A percentile compares a stretch with the other conserved stretches of the same genome.
Conservation (phyloP, 2,113 vertebrate species). For the Neodon shergylaensis region DNA sequence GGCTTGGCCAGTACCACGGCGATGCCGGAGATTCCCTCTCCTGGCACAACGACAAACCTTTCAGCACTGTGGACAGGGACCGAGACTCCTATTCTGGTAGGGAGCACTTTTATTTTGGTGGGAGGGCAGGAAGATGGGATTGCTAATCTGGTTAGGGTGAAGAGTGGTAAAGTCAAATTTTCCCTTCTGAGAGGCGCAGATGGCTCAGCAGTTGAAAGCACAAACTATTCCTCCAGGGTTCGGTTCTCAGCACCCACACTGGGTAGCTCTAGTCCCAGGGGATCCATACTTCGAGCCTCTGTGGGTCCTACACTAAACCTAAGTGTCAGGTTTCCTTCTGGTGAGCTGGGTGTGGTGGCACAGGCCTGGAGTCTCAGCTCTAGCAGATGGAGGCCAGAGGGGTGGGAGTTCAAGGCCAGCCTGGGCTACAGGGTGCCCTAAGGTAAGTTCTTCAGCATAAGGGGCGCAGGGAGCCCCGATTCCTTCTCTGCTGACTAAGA, state of each 20-base stretch:
- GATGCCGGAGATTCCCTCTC: slow-evolving; percentile 93
- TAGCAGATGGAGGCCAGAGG: neutral
- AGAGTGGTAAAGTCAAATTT: neutral
- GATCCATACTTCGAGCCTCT: neutral
- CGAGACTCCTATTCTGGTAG: slow-evolving; percentile 91
- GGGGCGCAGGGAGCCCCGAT: neutral
- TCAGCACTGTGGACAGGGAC: slow-evolving; percentile 93
- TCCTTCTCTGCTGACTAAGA: slow-evolving; percentile 18
- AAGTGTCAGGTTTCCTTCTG: slow-evolving; percentile 79
- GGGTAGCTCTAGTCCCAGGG: neutral
- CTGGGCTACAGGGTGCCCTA: neutral
- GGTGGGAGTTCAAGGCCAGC: neutral
- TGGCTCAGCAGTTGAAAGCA: neutral
- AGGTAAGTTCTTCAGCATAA: neutral
- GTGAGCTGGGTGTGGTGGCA: slow-evolving; percentile 59
- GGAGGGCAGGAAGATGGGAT: too few species aligned
- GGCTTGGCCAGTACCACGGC: slow-evolving; percentile 91
- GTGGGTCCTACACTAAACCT: neutral
- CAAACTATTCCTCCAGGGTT: neutral
- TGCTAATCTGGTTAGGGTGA: neutral
- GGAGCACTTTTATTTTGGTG: neutral
- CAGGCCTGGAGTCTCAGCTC: neutral
- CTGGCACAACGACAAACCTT: slow-evolving; percentile 94
- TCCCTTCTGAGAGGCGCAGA: neutral
- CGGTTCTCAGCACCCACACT: neutral